phyloP scores from a whole-genome alignment of 2,888 invertebrate genomes.

The Agapetus fuscipes region DNA sequence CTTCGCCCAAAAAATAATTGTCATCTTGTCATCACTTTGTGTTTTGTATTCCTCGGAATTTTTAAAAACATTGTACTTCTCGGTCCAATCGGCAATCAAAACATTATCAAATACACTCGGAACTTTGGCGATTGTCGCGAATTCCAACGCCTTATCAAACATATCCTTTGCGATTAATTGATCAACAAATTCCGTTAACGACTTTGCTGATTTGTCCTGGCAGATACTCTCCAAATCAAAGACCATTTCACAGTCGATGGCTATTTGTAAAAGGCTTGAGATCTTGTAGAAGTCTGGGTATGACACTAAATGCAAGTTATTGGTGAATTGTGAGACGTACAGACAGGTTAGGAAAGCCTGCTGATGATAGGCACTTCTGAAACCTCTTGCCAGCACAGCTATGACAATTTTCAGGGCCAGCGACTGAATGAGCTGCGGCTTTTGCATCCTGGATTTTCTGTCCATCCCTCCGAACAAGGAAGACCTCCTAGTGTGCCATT shows the following conservation, averaged over 20 bases:
- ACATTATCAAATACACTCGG: constrained; percentile 45
- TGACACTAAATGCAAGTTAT: constrained; percentile 29
- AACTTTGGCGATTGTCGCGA: constrained; percentile 43
- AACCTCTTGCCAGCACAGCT: constrained; percentile 49
- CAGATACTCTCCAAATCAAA: constrained; percentile 44
- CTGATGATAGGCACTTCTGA: constrained; percentile 54
- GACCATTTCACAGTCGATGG: constrained; percentile 44
- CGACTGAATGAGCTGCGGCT: constrained; percentile 46
- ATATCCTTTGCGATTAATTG: constrained; percentile 39
- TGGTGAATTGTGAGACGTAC: constrained; percentile 44
- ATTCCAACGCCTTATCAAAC: constrained; percentile 48
- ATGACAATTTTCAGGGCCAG: constrained; percentile 51
- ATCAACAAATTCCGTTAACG: constrained; percentile 45
- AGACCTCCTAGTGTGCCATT: constrained; percentile 34
- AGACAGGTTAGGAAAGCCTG: constrained; percentile 52
- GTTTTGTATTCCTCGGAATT: constrained; percentile 4
- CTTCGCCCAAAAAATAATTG: constrained; percentile 45
- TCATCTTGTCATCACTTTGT: constrained; percentile 15
- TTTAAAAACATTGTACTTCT: constrained; percentile 36
- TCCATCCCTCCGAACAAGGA: constrained; percentile 29
- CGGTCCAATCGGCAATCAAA: constrained; percentile 45
- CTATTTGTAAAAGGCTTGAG: constrained; percentile 46
- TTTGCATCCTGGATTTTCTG: constrained; percentile 35
- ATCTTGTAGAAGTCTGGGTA: constrained; percentile 36
- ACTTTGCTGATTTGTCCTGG: constrained; percentile 33